Conservation (phyloP, 1,140 invertebrate species). For the Pectinophora gossypiella region DNA sequence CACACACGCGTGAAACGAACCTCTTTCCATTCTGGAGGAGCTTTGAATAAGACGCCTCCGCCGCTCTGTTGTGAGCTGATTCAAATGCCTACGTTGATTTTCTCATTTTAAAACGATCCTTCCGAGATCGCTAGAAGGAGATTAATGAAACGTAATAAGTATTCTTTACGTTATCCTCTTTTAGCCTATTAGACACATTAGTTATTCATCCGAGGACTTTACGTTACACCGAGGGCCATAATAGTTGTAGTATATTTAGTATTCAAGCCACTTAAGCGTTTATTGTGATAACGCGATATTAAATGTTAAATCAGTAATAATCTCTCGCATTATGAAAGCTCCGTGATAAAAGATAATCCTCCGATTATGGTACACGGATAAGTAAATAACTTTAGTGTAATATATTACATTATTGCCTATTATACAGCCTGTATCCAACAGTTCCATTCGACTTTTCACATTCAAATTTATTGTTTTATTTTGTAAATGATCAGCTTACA, state of each 20-base stretch:
- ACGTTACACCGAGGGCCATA: no score
- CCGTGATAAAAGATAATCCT: neutral
- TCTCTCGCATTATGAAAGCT: neutral
- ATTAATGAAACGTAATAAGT: constrained; percentile 5
- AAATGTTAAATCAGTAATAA: neutral
- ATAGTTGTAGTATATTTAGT: no score
- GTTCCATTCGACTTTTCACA: neutral
- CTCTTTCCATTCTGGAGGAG: constrained; percentile 29
- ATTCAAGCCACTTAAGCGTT: no score
- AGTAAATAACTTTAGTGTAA: neutral
- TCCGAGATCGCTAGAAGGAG: constrained; percentile 1
- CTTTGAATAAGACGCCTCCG: constrained; percentile 38
- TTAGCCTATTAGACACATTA: neutral
- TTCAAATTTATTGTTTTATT: constrained; percentile 21
- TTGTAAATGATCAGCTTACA: constrained; percentile 60
- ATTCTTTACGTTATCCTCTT: neutral
- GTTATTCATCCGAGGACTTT: no score
- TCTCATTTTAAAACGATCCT: constrained; percentile 36
- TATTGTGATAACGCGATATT: neutral
- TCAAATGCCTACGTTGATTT: constrained; percentile 43
- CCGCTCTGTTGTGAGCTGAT: constrained; percentile 38
- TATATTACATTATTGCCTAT: neutral
- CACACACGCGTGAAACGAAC: constrained; percentile 47
- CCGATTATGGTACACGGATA: neutral
- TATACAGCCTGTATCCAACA: no score